Evolutionary conservation across 2,797 vertebrate species (phyloP), one percentile per base, ranked within the genome.

Genomic region (Erpetoichthys calabaricus): DNA sequence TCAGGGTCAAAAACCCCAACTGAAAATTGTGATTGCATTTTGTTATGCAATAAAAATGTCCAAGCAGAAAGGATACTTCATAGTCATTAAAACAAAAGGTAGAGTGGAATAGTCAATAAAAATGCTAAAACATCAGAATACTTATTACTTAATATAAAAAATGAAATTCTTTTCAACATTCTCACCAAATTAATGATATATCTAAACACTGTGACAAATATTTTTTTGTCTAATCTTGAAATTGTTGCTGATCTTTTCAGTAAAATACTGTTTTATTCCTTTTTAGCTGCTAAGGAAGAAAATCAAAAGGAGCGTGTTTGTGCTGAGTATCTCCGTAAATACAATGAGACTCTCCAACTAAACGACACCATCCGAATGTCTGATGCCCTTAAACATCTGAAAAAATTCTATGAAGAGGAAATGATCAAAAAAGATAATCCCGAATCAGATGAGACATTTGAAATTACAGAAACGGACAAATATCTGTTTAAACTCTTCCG

Each of bases 361-460:
- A 87, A 87, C 71, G 91, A 93, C 76, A 94, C 88, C 45, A 94
- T 95, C 42, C 84, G 91, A 63, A 95, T 92, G 90, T 66, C 84
- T 1, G 94, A 98, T 59, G 89, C 94, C 0, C 89, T 92, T 60
- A 74, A 60, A 55, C 89, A 89, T 65, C 89, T 98, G 25, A 71
- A 75, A 55, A 84, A 77, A 49, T 92, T 86, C 49, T 82, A 96
- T 45, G 64, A 79, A 5, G 89, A 92, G n/a, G 90, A 94, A 64
- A 70, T 68, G 51, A 90, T 82, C 64, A 96, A 79, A 59, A 96
- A 92, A 73, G 59, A 64, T 4, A 25, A 25, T 25, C 25, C 25
- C 25, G 59, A 69, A 6, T 68, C 73, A 4, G 79, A 83, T 5
- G 85, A 80, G 9, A 85, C 87, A 1, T 51, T 57, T 60, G 63